These are phyloP conservation scores for Geodia barretti DNA, from an alignment of 37 sponge, comb jelly and placozoan genomes.

Conservation along the genomic window DNA sequence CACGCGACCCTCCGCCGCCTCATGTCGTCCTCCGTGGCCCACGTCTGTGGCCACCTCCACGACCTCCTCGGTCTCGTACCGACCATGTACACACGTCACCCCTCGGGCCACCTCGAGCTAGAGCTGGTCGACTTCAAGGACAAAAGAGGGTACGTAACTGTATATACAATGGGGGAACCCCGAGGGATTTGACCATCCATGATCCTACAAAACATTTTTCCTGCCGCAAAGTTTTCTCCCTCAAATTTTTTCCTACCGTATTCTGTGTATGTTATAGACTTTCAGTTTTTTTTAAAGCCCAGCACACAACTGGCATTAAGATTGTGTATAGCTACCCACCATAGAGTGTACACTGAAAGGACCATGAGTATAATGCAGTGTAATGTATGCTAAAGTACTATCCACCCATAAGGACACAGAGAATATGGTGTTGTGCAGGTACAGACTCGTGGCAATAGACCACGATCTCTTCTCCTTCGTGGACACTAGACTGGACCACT, in stretches of 20 bases:
- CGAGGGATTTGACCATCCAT: not conserved
- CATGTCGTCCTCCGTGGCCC: conserved; percentile 58
- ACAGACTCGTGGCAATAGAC: conserved; percentile 83
- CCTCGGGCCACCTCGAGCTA: conserved; percentile 78
- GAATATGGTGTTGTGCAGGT: no score
- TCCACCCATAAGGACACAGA: no score
- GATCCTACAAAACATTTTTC: not conserved
- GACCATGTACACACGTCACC: conserved; percentile 71
- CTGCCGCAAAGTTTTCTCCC: not conserved
- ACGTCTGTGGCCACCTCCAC: conserved; percentile 93
- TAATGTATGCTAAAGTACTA: no score
- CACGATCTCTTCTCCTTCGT: conserved; percentile 89
- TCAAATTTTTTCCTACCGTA: no score
- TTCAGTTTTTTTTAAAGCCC: no score
- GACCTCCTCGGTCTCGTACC: conserved; percentile 33
- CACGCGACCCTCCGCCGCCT: conserved; percentile 45
- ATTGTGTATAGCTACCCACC: no score
- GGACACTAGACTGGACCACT: conserved; percentile 52
- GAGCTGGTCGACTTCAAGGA: conserved; percentile 83
- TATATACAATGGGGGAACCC: not conserved
- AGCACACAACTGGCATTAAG: no score
- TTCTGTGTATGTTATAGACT: no score
- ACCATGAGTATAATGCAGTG: no score
- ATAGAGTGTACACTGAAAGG: no score
- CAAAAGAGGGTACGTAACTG: conserved; percentile 32